Evolutionary conservation across 1,140 invertebrate genomes (phyloP).

Genomic region (Drosophila kohkoa): DNA sequence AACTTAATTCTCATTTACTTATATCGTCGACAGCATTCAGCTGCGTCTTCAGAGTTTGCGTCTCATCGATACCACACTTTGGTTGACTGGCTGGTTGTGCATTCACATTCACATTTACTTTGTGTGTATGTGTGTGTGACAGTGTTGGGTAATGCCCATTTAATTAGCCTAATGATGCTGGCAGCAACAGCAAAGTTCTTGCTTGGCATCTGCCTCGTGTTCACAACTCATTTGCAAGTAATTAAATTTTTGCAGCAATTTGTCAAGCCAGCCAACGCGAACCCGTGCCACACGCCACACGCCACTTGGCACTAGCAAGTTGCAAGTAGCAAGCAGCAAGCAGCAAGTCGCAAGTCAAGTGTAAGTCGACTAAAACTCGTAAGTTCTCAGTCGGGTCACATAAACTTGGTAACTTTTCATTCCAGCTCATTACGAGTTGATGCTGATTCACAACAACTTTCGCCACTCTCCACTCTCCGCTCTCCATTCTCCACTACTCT

Average conservation of each 20-base stretch:
- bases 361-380: background rate
- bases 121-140: constrained; percentile 10
- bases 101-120: background rate
- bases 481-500: background rate
- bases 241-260: constrained; percentile 67
- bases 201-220: constrained; percentile 35
- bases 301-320: background rate
- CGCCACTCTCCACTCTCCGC: background rate
- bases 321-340: background rate
- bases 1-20: constrained; percentile 1
- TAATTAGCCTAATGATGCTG: constrained; percentile 63
- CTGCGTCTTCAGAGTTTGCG: background rate
- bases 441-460: constrained; percentile 26
- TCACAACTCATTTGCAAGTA: constrained; percentile 66
- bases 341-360: no score
- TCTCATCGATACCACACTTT: constrained; percentile 17
- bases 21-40: background rate
- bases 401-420: constrained; percentile 60
- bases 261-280: constrained; percentile 41
- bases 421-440: constrained; percentile 46
- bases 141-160: constrained; percentile 47
- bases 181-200: constrained; percentile 20
- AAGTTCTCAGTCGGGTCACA: constrained; percentile 61
- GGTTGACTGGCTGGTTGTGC: background rate
- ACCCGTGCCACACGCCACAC: background rate